These are phyloP conservation scores for Eutolmus rufibarbis DNA, from an alignment of 2,888 invertebrate species.

Conservation along the genomic window DNA sequence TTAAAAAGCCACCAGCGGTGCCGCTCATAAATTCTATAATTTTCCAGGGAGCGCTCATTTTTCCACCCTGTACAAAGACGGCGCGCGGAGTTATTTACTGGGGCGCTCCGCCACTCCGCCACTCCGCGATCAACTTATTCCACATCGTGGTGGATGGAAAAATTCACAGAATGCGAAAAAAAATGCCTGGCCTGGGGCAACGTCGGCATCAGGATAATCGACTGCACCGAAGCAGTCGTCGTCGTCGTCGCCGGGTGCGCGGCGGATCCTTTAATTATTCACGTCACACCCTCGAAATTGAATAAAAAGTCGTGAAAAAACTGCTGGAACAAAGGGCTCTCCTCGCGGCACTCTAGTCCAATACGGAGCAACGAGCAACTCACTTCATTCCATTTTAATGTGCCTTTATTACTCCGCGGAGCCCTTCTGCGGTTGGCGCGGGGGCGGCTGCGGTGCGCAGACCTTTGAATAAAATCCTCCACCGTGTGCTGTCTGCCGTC, in stretches of 20 bases:
- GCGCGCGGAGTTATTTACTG: background rate
- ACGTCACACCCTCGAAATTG: background rate
- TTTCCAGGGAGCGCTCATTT: background rate
- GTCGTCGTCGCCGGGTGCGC: background rate
- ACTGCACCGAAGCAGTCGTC: background rate
- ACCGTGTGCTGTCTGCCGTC: background rate
- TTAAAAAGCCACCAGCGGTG: background rate
- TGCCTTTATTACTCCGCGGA: background rate
- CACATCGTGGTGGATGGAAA: background rate
- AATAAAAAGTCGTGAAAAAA: background rate
- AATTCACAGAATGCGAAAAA: background rate
- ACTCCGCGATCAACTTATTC: background rate
- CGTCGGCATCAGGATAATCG: background rate
- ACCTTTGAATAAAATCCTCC: background rate
- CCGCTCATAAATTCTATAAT: background rate
- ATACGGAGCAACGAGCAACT: background rate
- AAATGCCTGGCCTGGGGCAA: background rate
- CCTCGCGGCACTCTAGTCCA: background rate
- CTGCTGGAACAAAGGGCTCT: background rate
- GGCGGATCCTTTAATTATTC: constrained; percentile 2
- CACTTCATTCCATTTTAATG: constrained; percentile 13
- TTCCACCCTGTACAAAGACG: background rate
- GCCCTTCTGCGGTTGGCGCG: background rate
- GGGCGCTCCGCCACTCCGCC: background rate
- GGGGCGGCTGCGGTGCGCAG: background rate